phyloP scores from a whole-genome alignment of 1,140 invertebrate genomes.

The Penaeus vannamei region DNA sequence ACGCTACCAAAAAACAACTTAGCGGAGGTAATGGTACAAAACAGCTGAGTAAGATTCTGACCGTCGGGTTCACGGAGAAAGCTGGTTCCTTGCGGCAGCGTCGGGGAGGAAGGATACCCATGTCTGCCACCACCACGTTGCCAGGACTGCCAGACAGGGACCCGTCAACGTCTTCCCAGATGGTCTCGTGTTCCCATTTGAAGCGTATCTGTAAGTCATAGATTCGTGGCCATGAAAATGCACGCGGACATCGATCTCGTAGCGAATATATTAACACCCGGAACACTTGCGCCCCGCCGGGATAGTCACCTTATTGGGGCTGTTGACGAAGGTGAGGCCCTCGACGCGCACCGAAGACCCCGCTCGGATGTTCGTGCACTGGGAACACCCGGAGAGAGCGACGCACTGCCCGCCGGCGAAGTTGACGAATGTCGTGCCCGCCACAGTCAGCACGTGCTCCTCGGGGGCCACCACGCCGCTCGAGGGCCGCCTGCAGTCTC shows the following conservation, averaged over 20 bases:
- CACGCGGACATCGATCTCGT: too few species aligned
- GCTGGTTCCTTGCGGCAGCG: slow-evolving; percentile 17
- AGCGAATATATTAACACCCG: too few species aligned
- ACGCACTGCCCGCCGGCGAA: slow-evolving; percentile 41
- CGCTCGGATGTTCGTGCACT: slow-evolving; percentile 51
- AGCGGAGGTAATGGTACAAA: too few species aligned
- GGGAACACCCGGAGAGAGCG: slow-evolving; percentile 56
- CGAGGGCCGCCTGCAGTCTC: not conserved
- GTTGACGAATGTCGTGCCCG: slow-evolving; percentile 60
- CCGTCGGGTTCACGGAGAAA: not conserved
- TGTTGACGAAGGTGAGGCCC: slow-evolving; percentile 40
- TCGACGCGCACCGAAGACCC: slow-evolving; percentile 36
- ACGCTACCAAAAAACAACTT: too few species aligned
- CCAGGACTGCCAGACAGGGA: slow-evolving; percentile 43
- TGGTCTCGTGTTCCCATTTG: slow-evolving; percentile 48
- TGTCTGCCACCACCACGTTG: slow-evolving; percentile 34
- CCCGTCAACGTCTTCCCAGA: slow-evolving; percentile 51
- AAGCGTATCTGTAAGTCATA: slow-evolving; percentile 25
- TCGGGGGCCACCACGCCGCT: slow-evolving; percentile 62
- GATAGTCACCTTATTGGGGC: slow-evolving; percentile 17
- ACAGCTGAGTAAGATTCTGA: not conserved
- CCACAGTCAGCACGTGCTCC: slow-evolving; percentile 49
- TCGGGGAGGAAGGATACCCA: slow-evolving; percentile 35
- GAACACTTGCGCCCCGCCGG: too few species aligned
- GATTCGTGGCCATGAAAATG: too few species aligned